Evolutionary conservation across 2,113 vertebrate genomes (phyloP).

Genomic region (Rhineura floridana): DNA sequence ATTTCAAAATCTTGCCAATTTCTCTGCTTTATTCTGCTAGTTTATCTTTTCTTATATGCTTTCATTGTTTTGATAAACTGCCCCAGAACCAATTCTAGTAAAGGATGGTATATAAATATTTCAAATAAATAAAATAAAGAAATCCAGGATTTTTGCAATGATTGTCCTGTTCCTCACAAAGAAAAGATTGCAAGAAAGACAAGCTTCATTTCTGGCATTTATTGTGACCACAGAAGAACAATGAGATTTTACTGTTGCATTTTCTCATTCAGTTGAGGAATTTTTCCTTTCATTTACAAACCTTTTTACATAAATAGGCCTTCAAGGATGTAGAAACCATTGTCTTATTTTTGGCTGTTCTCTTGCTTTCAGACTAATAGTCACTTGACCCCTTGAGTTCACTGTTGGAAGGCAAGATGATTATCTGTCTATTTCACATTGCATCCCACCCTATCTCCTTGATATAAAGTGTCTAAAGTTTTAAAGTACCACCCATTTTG

Average conservation of each 20-base stretch:
- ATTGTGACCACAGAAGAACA: neutral
- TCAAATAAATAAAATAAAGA: neutral
- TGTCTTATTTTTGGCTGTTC: neutral
- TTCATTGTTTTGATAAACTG: neutral
- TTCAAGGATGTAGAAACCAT: neutral
- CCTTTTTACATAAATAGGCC: neutral
- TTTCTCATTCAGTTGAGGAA: neutral
- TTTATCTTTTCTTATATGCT: neutral
- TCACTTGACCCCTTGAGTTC: no score
- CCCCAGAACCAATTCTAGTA: neutral
- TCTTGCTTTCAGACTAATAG: neutral
- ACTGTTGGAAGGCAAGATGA: no score
- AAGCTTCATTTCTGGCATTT: neutral
- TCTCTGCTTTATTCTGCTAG: neutral
- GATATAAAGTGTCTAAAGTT: neutral
- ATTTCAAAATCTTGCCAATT: neutral
- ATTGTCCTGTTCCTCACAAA: neutral
- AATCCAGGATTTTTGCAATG: neutral
- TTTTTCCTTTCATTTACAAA: neutral
- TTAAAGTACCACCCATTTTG: neutral
- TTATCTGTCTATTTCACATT: neutral
- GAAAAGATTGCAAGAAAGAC: neutral
- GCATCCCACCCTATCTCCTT: neutral
- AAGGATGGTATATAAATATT: no score
- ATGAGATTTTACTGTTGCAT: neutral